phyloP scores from a whole-genome alignment of 2,888 invertebrate species.

The Microplitis manilae region DNA sequence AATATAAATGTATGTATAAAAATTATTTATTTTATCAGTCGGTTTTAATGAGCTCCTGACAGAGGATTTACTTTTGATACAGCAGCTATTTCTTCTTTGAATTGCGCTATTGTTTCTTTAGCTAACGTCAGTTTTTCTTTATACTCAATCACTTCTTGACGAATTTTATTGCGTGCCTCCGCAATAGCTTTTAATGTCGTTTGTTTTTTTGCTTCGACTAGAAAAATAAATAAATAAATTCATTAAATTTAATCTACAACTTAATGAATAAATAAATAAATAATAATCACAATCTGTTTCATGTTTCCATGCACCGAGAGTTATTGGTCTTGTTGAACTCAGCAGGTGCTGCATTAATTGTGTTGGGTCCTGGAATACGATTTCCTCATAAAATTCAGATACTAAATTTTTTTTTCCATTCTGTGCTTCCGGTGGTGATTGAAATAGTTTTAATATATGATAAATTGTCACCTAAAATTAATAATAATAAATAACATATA shows the following conservation, averaged over 20 bases:
- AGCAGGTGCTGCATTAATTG: conserved; percentile 92
- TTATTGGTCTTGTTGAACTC: conserved; percentile 82
- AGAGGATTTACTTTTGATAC: conserved; percentile 63
- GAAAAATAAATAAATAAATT: conserved; percentile 65
- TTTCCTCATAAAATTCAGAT: conserved; percentile 96
- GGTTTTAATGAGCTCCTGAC: conserved; percentile 53
- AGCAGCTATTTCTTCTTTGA: conserved; percentile 83
- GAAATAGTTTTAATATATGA: conserved; percentile 95
- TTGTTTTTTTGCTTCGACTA: conserved; percentile 92
- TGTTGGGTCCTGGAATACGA: conserved; percentile 93
- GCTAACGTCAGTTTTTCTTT: conserved; percentile 89
- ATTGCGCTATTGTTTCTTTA: conserved; percentile 87
- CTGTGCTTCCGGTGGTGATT: conserved; percentile 76
- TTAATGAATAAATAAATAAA: conserved; percentile 14
- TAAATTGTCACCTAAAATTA: conserved; percentile 89
- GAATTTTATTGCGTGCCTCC: conserved; percentile 86
- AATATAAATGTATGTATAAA: conserved; percentile 3
- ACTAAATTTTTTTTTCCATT: conserved; percentile 82
- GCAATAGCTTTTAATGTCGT: conserved; percentile 84
- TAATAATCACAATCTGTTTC: conserved; percentile 87
- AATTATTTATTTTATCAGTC: neutral
- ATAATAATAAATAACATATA: neutral
- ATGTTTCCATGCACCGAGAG: conserved; percentile 83
- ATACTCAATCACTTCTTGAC: conserved; percentile 85
- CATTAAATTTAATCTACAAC: conserved; percentile 24